Conservation (phyloP, 1,140 invertebrate genomes). For the Chrysopa pallens region DNA sequence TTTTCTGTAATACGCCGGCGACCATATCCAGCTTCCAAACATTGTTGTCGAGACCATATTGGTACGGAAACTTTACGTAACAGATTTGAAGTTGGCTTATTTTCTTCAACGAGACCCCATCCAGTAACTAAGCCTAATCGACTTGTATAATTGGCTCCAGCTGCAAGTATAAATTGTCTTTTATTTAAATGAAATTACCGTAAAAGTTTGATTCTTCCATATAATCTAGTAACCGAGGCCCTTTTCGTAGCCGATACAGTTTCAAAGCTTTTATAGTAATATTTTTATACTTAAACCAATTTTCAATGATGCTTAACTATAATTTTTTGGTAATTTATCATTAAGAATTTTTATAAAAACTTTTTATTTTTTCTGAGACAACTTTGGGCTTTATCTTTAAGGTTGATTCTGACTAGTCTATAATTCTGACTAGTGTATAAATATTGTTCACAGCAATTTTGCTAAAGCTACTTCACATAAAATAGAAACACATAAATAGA, state of each 20-base stretch:
- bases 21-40: slow-evolving; percentile 28
- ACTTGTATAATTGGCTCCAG: slow-evolving; percentile 33
- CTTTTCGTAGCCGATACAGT: neutral
- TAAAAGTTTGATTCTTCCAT: neutral
- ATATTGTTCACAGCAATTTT: no score
- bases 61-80: slow-evolving; percentile 37
- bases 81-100: slow-evolving; percentile 36
- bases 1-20: slow-evolving; percentile 40
- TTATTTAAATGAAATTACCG: neutral
- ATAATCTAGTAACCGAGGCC: neutral
- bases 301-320: no score
- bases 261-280: no score
- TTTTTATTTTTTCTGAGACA: no score
- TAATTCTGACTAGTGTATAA: no score
- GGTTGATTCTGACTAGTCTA: no score
- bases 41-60: slow-evolving; percentile 35
- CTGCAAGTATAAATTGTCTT: slow-evolving; percentile 17
- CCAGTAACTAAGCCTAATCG: slow-evolving; percentile 49
- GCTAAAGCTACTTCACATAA: no score
- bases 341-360: no score
- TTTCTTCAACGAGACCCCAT: slow-evolving; percentile 52
- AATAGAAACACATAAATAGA: no score
- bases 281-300: no score
- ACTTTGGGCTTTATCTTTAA: no score
- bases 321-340: no score